Conservation (phyloP, 2,888 invertebrate genomes). For the Lithophane semibrunnea region DNA sequence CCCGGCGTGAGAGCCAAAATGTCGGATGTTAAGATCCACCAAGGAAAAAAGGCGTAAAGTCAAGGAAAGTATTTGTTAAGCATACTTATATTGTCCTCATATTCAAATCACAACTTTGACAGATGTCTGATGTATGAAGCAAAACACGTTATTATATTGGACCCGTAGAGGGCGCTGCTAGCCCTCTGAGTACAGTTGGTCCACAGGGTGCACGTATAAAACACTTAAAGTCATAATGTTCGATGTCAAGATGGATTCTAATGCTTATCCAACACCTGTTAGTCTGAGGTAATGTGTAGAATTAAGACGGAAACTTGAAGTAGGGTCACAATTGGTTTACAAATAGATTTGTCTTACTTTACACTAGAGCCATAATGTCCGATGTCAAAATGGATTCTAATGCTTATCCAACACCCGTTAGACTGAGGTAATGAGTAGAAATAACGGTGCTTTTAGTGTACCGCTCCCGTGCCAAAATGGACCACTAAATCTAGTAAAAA, state of each 20-base stretch:
- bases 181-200: too few species aligned
- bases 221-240: neutral
- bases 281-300: neutral
- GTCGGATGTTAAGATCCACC: conserved; percentile 10
- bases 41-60: neutral
- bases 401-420: neutral
- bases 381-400: neutral
- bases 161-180: too few species aligned
- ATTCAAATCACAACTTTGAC: too few species aligned
- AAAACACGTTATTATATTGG: too few species aligned
- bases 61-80: too few species aligned
- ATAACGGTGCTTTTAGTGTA: neutral
- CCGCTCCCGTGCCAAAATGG: conserved; percentile 8
- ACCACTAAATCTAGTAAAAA: neutral
- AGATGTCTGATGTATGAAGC: too few species aligned
- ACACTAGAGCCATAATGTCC: neutral
- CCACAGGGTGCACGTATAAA: too few species aligned
- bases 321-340: too few species aligned
- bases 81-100: too few species aligned
- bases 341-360: too few species aligned
- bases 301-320: neutral
- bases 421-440: neutral
- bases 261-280: neutral
- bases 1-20: conserved; percentile 7
- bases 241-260: neutral